Conservation (phyloP, 2,888 invertebrate species). For the Pyrocoelia pectoralis region DNA sequence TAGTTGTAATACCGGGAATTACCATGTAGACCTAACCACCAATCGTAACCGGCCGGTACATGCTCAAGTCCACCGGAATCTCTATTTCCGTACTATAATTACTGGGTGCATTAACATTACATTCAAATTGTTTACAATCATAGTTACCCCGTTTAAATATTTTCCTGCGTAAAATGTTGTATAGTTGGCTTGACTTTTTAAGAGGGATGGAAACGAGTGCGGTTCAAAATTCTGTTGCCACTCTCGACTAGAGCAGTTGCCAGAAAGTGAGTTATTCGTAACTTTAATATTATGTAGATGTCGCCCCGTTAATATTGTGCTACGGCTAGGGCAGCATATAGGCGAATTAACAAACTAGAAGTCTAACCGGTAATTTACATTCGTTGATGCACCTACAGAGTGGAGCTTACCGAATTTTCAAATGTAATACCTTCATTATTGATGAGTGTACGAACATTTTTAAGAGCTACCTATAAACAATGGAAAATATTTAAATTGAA, state of each 20-base stretch:
- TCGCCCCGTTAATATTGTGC: constrained; percentile 82
- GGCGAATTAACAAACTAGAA: constrained; percentile 84
- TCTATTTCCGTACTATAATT: constrained; percentile 28
- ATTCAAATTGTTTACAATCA: background rate
- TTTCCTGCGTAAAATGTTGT: constrained; percentile 92
- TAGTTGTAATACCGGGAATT: constrained; percentile 95
- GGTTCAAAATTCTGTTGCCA: constrained; percentile 76
- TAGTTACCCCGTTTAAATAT: constrained; percentile 84
- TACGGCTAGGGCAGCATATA: constrained; percentile 90
- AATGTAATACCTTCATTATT: constrained; percentile 73
- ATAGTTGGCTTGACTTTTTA: constrained; percentile 71
- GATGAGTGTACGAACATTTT: constrained; percentile 68
- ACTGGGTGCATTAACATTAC: background rate
- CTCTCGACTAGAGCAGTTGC: constrained; percentile 75
- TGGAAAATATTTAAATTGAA: constrained; percentile 4
- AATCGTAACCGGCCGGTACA: constrained; percentile 86
- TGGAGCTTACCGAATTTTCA: constrained; percentile 66
- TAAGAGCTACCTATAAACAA: constrained; percentile 63
- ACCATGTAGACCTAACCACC: constrained; percentile 88
- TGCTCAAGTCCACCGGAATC: constrained; percentile 67
- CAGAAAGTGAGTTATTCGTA: constrained; percentile 78
- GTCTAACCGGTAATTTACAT: background rate
- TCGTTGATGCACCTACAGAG: too few relatives aligned
- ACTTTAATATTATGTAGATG: constrained; percentile 86
- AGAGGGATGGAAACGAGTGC: constrained; percentile 71